Evolutionary conservation across 1,140 invertebrate species (phyloP), one percentile per base, ranked within the genome.

Genomic region (Drosophila subpulchrella): DNA sequence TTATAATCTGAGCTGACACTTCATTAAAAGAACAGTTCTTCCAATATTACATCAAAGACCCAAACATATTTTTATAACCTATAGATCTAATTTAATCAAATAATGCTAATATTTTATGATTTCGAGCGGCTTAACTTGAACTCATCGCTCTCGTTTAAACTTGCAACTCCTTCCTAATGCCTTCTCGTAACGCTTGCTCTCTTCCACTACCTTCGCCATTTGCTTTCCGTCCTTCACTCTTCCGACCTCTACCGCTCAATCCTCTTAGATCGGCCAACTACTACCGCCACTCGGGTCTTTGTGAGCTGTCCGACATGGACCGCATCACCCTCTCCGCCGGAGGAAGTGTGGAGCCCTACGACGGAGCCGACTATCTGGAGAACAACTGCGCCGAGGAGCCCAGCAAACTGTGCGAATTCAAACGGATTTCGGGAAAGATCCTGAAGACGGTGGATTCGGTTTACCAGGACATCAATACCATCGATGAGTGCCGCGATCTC

Each of bases 381-480:
- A 97, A 97, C 92, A 97, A 97, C 91, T 98, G 97, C 91, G 96
- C 97, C 8, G 96, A 97, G 72, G 96, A 97, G 89, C 97, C 97
- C 0, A 96, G 96, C n/a, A 97, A 97, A 91, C 93, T 98, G 42
- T 98, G 97, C 93, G 97, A 98, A 91, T 98, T 98, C 93, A 97
- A 97, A 91, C 97, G 97, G 79, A 94, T 98, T 78, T 95, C 94
- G 15, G 97, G 97, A 3, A 95, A 96, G 63, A 98, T 98, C 73
- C 93, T 98, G 50, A 98, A 98, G 93, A 98, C 97, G 0, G 97
- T 98, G 4, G 97, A 98, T 85, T 97, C 97, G 3, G 97, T 98
- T 8, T 98, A 97, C 90, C 96, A 97, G 93, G 97, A 98, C 80
- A 96, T 98, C 5, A 96, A 95, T 59, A 97, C 96, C 4, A 94